Conservation (phyloP, 2,888 invertebrate genomes). For the Linyphia triangularis region DNA sequence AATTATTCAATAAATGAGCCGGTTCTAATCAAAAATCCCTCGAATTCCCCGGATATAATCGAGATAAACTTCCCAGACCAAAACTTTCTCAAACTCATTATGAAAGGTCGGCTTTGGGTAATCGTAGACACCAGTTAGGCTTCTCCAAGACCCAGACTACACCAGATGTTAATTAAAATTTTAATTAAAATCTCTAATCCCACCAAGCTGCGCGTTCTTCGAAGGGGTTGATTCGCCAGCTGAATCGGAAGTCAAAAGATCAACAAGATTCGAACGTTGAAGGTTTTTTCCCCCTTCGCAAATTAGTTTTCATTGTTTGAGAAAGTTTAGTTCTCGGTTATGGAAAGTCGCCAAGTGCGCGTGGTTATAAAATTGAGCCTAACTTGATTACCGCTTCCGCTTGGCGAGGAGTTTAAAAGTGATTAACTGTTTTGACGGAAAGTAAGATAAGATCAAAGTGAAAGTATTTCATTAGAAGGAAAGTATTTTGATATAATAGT, state of each 20-base stretch:
- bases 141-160: not conserved
- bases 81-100: constrained; percentile 14
- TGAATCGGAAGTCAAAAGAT: constrained; percentile 50
- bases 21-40: not conserved
- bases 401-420: not conserved
- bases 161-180: constrained; percentile 56
- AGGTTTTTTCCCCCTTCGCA: not conserved
- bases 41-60: not conserved
- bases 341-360: not conserved
- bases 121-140: not conserved
- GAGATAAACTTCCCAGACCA: no score
- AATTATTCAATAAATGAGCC: no score
- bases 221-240: constrained; percentile 7
- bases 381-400: not conserved
- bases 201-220: not conserved
- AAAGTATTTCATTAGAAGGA: not conserved
- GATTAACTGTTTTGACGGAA: not conserved
- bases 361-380: not conserved
- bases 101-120: constrained; percentile 4
- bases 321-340: no score
- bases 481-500: no score
- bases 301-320: no score
- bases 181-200: constrained; percentile 50
- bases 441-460: not conserved
- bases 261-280: constrained; percentile 24